phyloP scores from a whole-genome alignment of 2,888 invertebrate genomes.

The Caenorhabditis doughertyi region DNA sequence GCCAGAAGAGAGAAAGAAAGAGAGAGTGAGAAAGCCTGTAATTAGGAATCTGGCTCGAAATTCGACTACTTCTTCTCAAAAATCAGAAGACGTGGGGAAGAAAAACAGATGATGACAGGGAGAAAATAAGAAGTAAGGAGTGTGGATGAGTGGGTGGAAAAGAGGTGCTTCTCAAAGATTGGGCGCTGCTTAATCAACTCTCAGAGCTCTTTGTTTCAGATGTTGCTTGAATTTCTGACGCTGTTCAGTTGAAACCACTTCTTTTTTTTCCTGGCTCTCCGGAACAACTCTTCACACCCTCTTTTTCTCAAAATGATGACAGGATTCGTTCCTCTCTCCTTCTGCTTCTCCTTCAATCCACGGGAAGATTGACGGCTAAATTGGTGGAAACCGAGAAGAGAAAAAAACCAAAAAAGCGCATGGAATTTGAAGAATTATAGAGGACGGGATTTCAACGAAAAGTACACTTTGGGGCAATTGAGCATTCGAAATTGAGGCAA shows the following conservation, averaged over 20 bases:
- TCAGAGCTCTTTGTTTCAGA: too few relatives aligned
- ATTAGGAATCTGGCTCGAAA: constrained; percentile 48
- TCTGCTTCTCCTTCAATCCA: constrained; percentile 5
- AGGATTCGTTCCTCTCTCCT: neutral
- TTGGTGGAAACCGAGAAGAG: constrained; percentile 18
- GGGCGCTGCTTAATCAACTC: too few relatives aligned
- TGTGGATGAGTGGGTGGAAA: constrained; percentile 3
- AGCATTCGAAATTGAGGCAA: constrained; percentile 52
- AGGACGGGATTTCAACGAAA: constrained; percentile 16
- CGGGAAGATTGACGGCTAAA: constrained; percentile 55
- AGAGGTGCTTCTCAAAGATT: neutral
- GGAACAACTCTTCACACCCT: neutral
- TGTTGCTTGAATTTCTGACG: too few relatives aligned
- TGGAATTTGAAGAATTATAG: constrained; percentile 57
- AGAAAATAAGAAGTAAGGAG: neutral
- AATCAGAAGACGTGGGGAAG: neutral
- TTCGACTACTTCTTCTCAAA: constrained; percentile 7
- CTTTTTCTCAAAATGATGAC: neutral
- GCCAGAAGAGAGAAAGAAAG: constrained; percentile 12
- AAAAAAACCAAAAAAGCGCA: constrained; percentile 4
- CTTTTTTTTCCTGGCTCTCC: too few relatives aligned
- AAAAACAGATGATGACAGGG: constrained; percentile 4
- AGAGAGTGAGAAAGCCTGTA: constrained; percentile 44
- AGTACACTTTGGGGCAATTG: constrained; percentile 41
- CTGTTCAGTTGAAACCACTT: too few relatives aligned